Evolutionary conservation across 2,888 invertebrate genomes (phyloP).

Genomic region (Chorisops tibialis): DNA sequence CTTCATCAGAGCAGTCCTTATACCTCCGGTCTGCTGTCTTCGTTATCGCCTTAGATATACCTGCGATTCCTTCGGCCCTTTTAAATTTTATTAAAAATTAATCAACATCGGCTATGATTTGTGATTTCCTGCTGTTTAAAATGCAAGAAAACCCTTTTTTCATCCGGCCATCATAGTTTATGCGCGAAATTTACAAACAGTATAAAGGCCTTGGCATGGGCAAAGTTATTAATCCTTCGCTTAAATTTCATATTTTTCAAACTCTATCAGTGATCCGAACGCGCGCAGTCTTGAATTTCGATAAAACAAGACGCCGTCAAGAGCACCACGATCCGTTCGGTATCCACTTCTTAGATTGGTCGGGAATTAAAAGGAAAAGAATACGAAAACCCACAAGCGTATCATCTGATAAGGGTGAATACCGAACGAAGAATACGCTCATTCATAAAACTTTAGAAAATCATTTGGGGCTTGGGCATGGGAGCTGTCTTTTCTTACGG

Average conservation of each 20-base stretch:
- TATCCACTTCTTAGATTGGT: not conserved
- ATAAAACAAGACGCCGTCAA: not conserved
- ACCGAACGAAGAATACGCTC: not conserved
- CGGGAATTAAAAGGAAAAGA: not conserved
- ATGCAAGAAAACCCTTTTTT: slow-evolving; percentile 24
- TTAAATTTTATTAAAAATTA: slow-evolving; percentile 44
- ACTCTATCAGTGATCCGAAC: not conserved
- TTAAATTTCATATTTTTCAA: slow-evolving; percentile 17
- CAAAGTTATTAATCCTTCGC: slow-evolving; percentile 17
- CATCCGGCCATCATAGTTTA: slow-evolving; percentile 37
- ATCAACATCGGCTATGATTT: slow-evolving; percentile 47
- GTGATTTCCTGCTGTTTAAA: slow-evolving; percentile 47
- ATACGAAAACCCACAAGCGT: not conserved
- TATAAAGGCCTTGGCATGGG: not conserved
- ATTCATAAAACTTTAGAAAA: not conserved
- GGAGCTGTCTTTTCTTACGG: not conserved
- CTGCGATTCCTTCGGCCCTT: slow-evolving; percentile 16
- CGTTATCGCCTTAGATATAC: not conserved
- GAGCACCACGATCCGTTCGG: not conserved
- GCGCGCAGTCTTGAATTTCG: no score
- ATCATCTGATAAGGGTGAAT: not conserved
- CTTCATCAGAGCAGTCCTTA: no score
- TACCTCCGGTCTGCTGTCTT: no score
- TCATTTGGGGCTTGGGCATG: not conserved
- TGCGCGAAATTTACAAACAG: not conserved